Conservation (phyloP, 2,888 invertebrate species). For the Selenia dentaria region DNA sequence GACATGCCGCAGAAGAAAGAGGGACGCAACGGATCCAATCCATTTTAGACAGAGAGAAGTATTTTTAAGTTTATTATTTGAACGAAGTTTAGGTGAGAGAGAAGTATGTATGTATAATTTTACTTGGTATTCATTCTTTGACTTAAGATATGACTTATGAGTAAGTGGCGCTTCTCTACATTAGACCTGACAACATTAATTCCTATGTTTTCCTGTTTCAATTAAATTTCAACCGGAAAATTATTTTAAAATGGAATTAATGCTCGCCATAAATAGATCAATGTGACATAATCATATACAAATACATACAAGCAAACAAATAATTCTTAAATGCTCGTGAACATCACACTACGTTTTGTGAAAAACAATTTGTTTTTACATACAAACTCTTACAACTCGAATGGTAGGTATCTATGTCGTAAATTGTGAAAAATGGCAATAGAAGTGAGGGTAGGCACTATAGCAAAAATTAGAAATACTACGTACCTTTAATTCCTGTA, state of each 20-base stretch:
- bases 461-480: constrained; percentile 1
- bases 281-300: neutral
- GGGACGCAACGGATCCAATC: too few relatives aligned
- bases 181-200: neutral
- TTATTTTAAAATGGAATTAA: neutral
- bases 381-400: neutral
- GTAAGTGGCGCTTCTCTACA: too few relatives aligned
- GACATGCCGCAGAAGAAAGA: too few relatives aligned
- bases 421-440: neutral
- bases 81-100: too few relatives aligned
- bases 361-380: constrained; percentile 4
- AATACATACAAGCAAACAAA: constrained; percentile 4
- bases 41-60: too few relatives aligned
- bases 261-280: neutral
- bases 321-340: constrained; percentile 5
- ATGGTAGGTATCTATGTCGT: neutral
- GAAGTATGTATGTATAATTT: too few relatives aligned
- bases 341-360: constrained; percentile 15
- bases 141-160: too few relatives aligned
- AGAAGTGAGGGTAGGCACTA: neutral
- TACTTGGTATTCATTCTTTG: too few relatives aligned
- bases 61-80: too few relatives aligned
- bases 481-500: constrained; percentile 54
- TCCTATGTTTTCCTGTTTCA: neutral
- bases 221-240: neutral